These are phyloP conservation scores for Hydrophis major DNA, from an alignment of 2,797 vertebrate species.

Conservation along the genomic window DNA sequence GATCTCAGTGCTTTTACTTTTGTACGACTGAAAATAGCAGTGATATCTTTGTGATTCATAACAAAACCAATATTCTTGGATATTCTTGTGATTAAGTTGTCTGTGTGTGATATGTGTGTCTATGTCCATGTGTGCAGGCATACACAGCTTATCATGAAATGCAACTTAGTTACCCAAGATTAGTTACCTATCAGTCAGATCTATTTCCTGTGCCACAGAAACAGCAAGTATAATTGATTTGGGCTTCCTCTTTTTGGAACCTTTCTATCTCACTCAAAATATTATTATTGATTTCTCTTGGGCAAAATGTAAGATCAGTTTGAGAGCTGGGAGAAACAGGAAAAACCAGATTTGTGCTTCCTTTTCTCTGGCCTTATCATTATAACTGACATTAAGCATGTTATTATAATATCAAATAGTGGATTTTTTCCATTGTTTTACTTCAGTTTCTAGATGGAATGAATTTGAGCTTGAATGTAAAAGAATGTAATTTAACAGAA, in stretches of 20 bases:
- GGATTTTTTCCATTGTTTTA: neutral
- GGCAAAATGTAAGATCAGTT: neutral
- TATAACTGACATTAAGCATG: neutral
- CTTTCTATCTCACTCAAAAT: neutral
- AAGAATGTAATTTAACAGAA: neutral
- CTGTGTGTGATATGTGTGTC: neutral
- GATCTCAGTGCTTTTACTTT: neutral
- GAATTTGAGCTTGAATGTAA: neutral
- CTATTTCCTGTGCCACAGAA: neutral
- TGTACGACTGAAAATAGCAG: neutral
- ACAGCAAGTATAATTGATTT: neutral
- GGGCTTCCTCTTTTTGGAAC: neutral
- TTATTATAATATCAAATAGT: neutral
- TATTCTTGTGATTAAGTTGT: neutral
- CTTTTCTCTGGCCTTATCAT: neutral
- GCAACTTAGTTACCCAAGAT: neutral
- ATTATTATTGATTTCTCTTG: neutral
- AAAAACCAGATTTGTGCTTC: neutral
- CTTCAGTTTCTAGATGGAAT: neutral
- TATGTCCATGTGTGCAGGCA: neutral
- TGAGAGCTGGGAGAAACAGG: neutral
- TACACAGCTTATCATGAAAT: neutral
- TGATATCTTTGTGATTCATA: neutral
- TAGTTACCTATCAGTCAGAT: neutral
- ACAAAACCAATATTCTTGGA: neutral